Percentiles rank a stretch among this genome's conserved stretches.
Evolutionary conservation across 2,888 invertebrate genomes (phyloP).

Genomic region (Entomobrya multifasciata): DNA sequence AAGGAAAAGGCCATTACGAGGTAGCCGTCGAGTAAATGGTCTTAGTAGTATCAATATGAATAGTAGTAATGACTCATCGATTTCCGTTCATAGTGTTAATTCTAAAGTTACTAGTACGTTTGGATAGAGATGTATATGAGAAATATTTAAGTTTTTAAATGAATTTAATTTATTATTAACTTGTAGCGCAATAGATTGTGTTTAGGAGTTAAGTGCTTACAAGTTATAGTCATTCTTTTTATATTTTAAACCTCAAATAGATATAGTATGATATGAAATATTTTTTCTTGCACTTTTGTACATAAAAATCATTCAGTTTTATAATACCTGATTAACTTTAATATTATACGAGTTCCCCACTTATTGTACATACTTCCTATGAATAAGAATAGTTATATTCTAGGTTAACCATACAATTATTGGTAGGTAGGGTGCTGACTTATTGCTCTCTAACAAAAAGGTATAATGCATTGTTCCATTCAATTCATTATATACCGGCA

Average conservation of each 20-base stretch:
- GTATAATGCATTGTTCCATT: background rate
- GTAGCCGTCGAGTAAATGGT: slow-evolving; percentile 14
- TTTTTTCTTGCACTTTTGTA: too few species aligned
- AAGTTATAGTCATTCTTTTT: slow-evolving; percentile 5
- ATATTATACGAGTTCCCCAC: too few species aligned
- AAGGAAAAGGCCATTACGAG: background rate
- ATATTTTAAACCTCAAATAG: too few species aligned
- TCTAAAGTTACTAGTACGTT: slow-evolving; percentile 59
- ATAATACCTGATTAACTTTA: too few species aligned
- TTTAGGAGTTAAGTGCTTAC: slow-evolving; percentile 37
- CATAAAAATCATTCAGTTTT: background rate
- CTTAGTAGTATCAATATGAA: background rate
- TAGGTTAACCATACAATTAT: too few species aligned
- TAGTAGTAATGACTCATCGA: slow-evolving; percentile 4
- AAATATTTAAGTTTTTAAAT: background rate
- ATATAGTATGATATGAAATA: too few species aligned
- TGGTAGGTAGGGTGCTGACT: too few species aligned
- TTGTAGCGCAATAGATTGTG: background rate
- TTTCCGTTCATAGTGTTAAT: slow-evolving; percentile 57
- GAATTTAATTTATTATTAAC: background rate
- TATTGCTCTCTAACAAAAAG: too few species aligned
- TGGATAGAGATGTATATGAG: slow-evolving; percentile 50
- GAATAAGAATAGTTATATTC: too few species aligned
- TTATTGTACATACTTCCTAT: too few species aligned
- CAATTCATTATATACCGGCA: background rate